Evolutionary conservation across 2,797 vertebrate species (phyloP), one percentile per base, ranked within the genome.

Genomic region (Melanogrammus aeglefinus): DNA sequence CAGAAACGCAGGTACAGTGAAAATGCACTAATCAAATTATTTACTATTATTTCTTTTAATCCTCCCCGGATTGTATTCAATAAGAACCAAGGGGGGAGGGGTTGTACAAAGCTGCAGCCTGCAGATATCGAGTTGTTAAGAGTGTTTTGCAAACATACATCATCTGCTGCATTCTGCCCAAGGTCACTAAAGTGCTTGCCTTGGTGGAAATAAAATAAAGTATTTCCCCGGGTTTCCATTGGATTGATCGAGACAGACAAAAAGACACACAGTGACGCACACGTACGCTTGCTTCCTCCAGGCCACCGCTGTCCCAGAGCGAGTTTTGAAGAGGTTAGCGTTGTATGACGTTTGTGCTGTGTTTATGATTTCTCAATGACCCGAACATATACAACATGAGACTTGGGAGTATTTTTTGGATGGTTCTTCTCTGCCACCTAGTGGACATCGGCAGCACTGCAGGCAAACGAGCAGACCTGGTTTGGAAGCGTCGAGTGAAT

Each of bases 151-250:
- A 12, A 57, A 63, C 57, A 63, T 63, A 24, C 57, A 63, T 63
- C 57, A 63, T 63, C 57, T 63, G 21, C 57, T 2, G 57, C 57
- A 63, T 63, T 63, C 57, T 24, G 57, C 57, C 57, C 57, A 63
- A 63, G 57, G 57, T 63, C 57, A 63, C 57, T 63, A 63, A 63
- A 63, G 57, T 63, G 57, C 57, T 63, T 63, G 57, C 21, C 57
- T n/a, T 24, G 2, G 57, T 63, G 57, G 21, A 24, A 63, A 63
- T 6, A 21, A 57, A 57, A 57, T 21, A 57, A 18, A 57, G 18
- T 57, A 57, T 57, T 57, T 57, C 47, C 47, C 47, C 18, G 47
- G 16, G 47, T 57, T 57, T 57, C 47, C 21, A 21, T n/a, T 2
- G 6, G 47, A 57, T 57, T n/a, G 57, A 63, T 63, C 21, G 8